phyloP scores from a whole-genome alignment of 2,113 vertebrate genomes.

The Lutjanus erythropterus region DNA sequence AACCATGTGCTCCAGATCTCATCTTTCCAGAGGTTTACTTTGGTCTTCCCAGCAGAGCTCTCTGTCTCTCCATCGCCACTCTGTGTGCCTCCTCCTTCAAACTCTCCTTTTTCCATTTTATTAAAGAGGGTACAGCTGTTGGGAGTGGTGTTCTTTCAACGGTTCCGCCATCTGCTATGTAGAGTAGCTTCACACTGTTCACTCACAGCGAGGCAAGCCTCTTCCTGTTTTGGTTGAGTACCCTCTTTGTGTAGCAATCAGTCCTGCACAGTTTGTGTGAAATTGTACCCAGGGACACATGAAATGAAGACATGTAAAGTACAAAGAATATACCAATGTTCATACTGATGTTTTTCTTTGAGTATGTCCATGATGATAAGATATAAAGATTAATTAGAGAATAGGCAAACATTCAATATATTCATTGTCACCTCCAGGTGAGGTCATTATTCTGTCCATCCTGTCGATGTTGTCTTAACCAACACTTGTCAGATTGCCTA shows the following conservation, averaged over 20 bases:
- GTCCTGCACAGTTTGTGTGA: constrained; percentile 34
- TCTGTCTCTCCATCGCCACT: constrained; percentile 2
- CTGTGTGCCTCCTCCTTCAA: constrained; percentile 26
- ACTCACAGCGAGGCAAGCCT: constrained; percentile 22
- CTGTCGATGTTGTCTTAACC: not conserved
- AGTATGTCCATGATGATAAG: not conserved
- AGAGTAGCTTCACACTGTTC: constrained; percentile 41
- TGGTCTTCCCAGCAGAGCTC: not conserved
- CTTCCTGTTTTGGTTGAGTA: constrained; percentile 43
- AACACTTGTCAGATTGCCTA: not conserved
- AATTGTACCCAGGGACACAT: constrained; percentile 3
- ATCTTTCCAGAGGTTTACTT: constrained; percentile 8
- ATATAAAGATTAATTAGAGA: not conserved
- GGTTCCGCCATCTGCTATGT: constrained; percentile 49
- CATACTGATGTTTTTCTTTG: constrained; percentile 10
- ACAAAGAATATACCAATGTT: constrained; percentile 1
- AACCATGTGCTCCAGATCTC: not conserved
- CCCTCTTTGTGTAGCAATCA: constrained; percentile 40
- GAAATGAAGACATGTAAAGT: not conserved
- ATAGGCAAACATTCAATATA: not conserved
- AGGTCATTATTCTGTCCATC: not conserved
- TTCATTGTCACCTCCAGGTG: not conserved
- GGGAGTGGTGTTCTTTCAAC: constrained; percentile 28
- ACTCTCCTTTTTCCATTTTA: constrained; percentile 28
- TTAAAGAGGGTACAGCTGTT: constrained; percentile 54